phyloP scores from a whole-genome alignment of 2,888 invertebrate genomes.

The Phrixothrix hirtus region DNA sequence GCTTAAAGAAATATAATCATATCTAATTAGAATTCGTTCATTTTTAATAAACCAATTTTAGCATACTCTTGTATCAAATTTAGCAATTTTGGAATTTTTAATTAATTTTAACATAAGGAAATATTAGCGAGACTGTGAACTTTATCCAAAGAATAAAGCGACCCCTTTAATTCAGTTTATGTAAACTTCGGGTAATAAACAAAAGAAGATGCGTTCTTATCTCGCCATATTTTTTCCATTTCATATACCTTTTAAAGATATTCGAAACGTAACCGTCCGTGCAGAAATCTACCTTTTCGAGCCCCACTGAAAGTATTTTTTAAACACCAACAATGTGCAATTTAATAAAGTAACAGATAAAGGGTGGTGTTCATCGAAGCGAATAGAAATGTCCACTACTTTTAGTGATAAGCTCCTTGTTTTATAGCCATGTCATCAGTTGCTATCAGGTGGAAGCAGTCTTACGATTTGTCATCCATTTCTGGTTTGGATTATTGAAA shows the following conservation, averaged over 20 bases:
- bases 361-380: slow-evolving; percentile 25
- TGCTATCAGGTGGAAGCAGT: slow-evolving; percentile 21
- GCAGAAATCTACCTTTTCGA: slow-evolving; percentile 6
- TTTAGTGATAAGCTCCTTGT: slow-evolving; percentile 28
- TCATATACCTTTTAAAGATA: slow-evolving; percentile 9
- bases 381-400: slow-evolving; percentile 29
- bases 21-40: too few species aligned
- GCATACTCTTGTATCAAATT: too few species aligned
- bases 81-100: too few species aligned
- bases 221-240: slow-evolving; percentile 13
- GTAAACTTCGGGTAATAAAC: background rate
- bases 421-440: slow-evolving; percentile 26
- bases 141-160: too few species aligned
- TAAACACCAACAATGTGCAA: slow-evolving; percentile 11
- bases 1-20: too few species aligned
- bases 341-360: slow-evolving; percentile 32
- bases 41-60: too few species aligned
- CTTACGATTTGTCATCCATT: slow-evolving; percentile 13
- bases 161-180: too few species aligned
- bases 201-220: slow-evolving; percentile 4
- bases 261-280: slow-evolving; percentile 6
- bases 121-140: too few species aligned
- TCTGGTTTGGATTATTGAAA: slow-evolving; percentile 5
- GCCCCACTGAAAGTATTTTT: slow-evolving; percentile 2
- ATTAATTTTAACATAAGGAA: too few species aligned